Percentiles rank a stretch among this genome's conserved stretches.
phyloP scores from a whole-genome alignment of 2,113 vertebrate genomes.

The Desmodus rotundus region DNA sequence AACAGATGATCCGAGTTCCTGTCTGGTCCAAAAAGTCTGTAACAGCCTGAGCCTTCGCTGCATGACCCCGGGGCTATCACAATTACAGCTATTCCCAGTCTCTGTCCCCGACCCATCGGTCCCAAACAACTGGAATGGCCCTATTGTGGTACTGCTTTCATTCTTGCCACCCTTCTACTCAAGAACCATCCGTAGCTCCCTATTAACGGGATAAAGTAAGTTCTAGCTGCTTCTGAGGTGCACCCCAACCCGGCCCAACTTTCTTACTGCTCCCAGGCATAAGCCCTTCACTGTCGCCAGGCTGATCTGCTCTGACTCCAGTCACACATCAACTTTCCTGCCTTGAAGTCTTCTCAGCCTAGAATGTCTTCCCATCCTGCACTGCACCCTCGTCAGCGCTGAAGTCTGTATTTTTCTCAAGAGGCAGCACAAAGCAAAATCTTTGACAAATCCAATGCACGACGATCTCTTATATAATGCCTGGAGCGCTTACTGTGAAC shows the following conservation, averaged over 20 bases:
- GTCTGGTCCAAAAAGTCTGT: neutral
- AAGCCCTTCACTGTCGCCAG: neutral
- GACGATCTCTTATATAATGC: neutral
- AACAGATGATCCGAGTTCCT: neutral
- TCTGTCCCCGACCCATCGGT: neutral
- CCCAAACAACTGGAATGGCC: neutral
- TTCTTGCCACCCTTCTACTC: neutral
- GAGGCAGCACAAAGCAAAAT: neutral
- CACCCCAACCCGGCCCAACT: neutral
- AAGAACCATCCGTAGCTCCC: neutral
- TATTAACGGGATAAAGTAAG: neutral
- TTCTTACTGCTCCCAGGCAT: neutral
- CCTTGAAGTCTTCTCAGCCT: neutral
- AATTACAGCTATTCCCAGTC: neutral
- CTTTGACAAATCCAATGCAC: neutral
- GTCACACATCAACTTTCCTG: neutral
- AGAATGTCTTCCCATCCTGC: neutral
- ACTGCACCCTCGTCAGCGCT: neutral
- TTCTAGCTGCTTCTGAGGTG: neutral
- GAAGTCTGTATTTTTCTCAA: neutral
- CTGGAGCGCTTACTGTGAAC: too few species aligned
- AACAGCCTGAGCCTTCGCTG: neutral
- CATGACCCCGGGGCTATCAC: neutral
- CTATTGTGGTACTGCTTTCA: neutral
- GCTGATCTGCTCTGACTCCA: neutral